phyloP scores from a whole-genome alignment of 2,888 invertebrate genomes.

The Alcis repandata region DNA sequence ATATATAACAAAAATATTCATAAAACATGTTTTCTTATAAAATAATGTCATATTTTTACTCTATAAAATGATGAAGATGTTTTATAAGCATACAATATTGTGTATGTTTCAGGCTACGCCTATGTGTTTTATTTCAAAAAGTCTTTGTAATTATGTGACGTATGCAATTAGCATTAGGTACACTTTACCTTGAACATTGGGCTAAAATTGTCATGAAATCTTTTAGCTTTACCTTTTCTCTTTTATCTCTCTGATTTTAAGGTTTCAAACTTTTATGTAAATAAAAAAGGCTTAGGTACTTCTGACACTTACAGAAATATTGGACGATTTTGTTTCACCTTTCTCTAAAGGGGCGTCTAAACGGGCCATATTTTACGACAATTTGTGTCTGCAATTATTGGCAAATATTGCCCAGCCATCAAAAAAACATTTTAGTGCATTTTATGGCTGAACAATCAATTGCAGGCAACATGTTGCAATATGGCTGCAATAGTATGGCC shows the following conservation, averaged over 20 bases:
- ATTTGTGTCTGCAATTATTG: too few species aligned
- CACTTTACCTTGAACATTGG: background rate
- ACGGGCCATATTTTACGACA: too few species aligned
- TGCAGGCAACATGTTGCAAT: too few species aligned
- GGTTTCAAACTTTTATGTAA: background rate
- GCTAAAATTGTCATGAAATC: conserved; percentile 7
- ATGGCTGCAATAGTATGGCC: too few species aligned
- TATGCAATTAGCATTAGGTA: background rate
- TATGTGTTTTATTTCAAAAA: conserved; percentile 2
- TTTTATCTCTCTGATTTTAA: background rate
- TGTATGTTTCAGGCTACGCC: background rate
- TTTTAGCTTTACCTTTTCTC: too few species aligned
- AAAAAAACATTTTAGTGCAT: too few species aligned
- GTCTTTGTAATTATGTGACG: background rate
- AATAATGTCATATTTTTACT: conserved; percentile 58
- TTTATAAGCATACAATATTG: conserved; percentile 7
- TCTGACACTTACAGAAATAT: background rate
- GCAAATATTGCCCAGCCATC: too few species aligned
- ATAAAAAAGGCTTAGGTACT: background rate
- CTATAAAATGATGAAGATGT: conserved; percentile 7
- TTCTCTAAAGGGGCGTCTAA: too few species aligned
- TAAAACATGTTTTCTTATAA: conserved; percentile 48
- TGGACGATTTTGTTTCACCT: background rate
- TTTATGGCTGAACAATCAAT: too few species aligned
- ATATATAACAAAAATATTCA: conserved; percentile 27